phyloP scores from a whole-genome alignment of 2,797 vertebrate species.

The Psittacula derbiana region DNA sequence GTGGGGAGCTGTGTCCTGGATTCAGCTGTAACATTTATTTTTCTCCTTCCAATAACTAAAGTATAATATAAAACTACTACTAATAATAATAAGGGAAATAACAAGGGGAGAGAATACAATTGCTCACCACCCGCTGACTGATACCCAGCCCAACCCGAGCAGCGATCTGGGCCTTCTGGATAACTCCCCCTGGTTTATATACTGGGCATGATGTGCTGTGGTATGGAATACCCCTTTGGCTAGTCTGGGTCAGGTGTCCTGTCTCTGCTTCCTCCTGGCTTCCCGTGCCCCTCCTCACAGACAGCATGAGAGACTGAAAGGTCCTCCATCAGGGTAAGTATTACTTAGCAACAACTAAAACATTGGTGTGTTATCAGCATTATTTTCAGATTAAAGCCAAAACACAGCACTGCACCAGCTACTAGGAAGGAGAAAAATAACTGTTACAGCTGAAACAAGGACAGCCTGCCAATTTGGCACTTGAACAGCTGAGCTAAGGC shows the following conservation, averaged over 20 bases:
- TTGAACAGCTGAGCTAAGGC: neutral
- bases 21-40: neutral
- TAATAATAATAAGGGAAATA: neutral
- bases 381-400: neutral
- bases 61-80: neutral
- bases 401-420: neutral
- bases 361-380: neutral
- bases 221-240: neutral
- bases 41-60: neutral
- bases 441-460: neutral
- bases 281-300: neutral
- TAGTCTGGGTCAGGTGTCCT: neutral
- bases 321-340: neutral
- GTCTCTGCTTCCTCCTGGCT: neutral
- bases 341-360: neutral
- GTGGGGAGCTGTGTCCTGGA: neutral
- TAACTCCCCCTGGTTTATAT: neutral
- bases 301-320: neutral
- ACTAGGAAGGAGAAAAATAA: neutral
- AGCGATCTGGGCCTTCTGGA: neutral
- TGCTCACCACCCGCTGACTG: neutral
- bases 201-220: neutral
- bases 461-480: neutral
- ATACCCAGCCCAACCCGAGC: neutral
- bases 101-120: neutral